Conservation (phyloP, 1,140 invertebrate species). For the Calliphora vicina region DNA sequence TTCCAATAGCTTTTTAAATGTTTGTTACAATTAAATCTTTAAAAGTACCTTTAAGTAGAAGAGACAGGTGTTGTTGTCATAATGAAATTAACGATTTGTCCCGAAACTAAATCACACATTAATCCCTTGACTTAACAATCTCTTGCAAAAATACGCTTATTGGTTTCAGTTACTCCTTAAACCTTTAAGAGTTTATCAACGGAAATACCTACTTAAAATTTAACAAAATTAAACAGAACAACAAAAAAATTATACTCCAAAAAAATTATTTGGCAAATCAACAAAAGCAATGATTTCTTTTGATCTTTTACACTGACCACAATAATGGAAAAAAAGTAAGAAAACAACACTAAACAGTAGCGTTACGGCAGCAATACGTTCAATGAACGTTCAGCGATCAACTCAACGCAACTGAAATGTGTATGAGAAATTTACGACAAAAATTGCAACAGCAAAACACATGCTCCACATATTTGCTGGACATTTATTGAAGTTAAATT, state of each 20-base stretch:
- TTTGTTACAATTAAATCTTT: no score
- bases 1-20: no score
- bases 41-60: no score
- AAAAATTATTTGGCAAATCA: background rate
- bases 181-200: background rate
- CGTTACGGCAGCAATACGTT: no score
- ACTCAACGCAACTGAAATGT: background rate
- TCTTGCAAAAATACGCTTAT: no score
- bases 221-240: background rate
- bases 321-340: background rate
- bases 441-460: slow-evolving; percentile 60
- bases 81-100: background rate
- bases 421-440: slow-evolving; percentile 58
- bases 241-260: background rate
- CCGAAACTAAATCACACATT: background rate
- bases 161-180: background rate
- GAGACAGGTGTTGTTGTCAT: background rate
- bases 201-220: background rate
- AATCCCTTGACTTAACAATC: no score
- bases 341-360: background rate
- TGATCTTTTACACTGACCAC: background rate
- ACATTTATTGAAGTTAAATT: slow-evolving; percentile 64
- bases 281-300: slow-evolving; percentile 16
- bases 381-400: background rate
- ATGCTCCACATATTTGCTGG: slow-evolving; percentile 63